Conservation (phyloP, 30 jellyfish, hydroid and myxozoan genomes). For the Phacellophora camtschatica region DNA sequence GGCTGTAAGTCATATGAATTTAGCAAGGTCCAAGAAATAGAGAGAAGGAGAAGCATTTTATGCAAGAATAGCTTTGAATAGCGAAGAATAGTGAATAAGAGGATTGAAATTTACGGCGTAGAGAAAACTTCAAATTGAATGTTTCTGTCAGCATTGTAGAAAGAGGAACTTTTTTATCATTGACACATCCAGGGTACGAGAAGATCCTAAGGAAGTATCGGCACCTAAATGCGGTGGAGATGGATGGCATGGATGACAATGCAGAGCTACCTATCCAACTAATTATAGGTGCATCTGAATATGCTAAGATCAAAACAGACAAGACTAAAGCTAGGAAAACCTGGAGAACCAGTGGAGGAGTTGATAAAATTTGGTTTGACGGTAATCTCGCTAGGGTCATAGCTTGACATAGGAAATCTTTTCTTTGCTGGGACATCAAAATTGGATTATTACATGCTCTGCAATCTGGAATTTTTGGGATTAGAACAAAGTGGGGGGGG, state of each 20-base stretch:
- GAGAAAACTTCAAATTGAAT: slow-evolving; percentile 9
- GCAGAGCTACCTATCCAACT: slow-evolving; percentile 59
- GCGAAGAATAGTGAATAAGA: too few species aligned
- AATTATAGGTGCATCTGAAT: slow-evolving; percentile 40
- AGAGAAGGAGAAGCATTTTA: too few species aligned
- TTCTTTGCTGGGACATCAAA: not conserved
- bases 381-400: slow-evolving; percentile 32
- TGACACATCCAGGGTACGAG: slow-evolving; percentile 54
- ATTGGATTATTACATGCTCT: not conserved
- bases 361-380: slow-evolving; percentile 32
- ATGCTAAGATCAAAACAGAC: slow-evolving; percentile 16
- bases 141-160: slow-evolving; percentile 59
- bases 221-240: slow-evolving; percentile 33
- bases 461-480: slow-evolving; percentile 36
- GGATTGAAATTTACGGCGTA: too few species aligned
- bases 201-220: slow-evolving; percentile 11
- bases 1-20: too few species aligned
- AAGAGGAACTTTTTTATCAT: not conserved
- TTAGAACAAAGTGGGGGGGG: not conserved
- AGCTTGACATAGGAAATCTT: not conserved
- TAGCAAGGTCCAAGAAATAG: too few species aligned
- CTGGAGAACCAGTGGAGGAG: slow-evolving; percentile 53
- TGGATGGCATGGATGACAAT: slow-evolving; percentile 28
- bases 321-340: slow-evolving; percentile 23
- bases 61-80: too few species aligned